phyloP scores from a whole-genome alignment of 2,888 invertebrate species.

The Euzophera pinguis region DNA sequence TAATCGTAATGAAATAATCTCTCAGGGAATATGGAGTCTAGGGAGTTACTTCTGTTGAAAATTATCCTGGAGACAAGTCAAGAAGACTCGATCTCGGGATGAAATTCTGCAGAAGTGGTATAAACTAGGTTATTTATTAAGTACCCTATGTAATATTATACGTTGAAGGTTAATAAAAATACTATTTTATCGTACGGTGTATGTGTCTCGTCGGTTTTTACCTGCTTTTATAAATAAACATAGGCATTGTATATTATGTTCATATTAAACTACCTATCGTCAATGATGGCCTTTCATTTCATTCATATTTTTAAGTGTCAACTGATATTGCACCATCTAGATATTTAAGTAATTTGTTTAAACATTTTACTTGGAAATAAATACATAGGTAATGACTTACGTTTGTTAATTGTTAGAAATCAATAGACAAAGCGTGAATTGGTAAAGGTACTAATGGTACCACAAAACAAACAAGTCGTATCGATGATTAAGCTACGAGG shows the following conservation, averaged over 20 bases:
- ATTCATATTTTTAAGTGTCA: neutral
- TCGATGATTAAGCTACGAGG: no score
- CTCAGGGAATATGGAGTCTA: neutral
- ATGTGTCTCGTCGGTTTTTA: constrained; percentile 70
- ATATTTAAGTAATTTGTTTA: no score
- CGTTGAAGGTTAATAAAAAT: constrained; percentile 42
- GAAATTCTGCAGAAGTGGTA: constrained; percentile 18
- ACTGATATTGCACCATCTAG: no score
- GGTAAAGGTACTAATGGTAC: no score
- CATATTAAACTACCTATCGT: constrained; percentile 71
- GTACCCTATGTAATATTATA: constrained; percentile 45
- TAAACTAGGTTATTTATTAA: constrained; percentile 36
- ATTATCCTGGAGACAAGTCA: neutral
- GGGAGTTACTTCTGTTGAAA: neutral
- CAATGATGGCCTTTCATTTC: constrained; percentile 34
- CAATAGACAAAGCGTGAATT: no score
- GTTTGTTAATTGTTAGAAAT: no score
- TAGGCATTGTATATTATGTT: constrained; percentile 77
- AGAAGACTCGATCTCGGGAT: neutral
- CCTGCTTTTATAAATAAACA: constrained; percentile 76
- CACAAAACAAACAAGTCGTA: neutral
- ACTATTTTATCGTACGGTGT: constrained; percentile 62
- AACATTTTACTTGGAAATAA: no score
- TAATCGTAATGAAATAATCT: constrained; percentile 7
- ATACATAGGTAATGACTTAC: no score